Conservation (phyloP, 2,888 invertebrate species). For the Cheilosia impressa region DNA sequence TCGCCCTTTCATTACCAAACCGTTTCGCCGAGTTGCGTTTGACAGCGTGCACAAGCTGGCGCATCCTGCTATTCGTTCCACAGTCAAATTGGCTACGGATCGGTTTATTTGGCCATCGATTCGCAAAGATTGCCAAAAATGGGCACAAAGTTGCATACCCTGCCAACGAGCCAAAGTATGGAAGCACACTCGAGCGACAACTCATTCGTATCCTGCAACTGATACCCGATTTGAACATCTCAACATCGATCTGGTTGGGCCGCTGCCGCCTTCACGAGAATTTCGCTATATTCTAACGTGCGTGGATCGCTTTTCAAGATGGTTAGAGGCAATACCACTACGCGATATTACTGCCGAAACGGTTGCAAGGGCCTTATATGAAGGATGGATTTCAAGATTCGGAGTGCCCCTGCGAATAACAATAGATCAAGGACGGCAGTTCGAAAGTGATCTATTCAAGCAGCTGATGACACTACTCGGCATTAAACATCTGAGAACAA, state of each 20-base stretch:
- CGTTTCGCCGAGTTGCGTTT: slow-evolving; percentile 11
- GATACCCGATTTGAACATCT: slow-evolving; percentile 78
- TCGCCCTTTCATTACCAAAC: slow-evolving; percentile 22
- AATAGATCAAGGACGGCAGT: slow-evolving; percentile 9
- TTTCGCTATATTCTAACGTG: slow-evolving; percentile 79
- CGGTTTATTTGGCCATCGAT: too few species aligned
- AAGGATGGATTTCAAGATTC: slow-evolving; percentile 24
- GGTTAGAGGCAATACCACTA: slow-evolving; percentile 76
- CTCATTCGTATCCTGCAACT: slow-evolving; percentile 1
- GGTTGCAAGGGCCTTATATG: neutral
- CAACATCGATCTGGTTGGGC: slow-evolving; percentile 83
- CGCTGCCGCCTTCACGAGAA: slow-evolving; percentile 78
- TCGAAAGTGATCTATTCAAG: slow-evolving; percentile 8
- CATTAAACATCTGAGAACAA: slow-evolving; percentile 14
- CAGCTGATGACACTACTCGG: neutral
- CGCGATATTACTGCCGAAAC: slow-evolving; percentile 65
- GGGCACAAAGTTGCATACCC: neutral
- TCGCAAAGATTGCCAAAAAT: too few species aligned
- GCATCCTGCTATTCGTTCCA: slow-evolving; percentile 27
- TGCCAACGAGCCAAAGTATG: slow-evolving; percentile 26
- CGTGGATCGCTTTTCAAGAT: slow-evolving; percentile 71
- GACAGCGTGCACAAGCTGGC: slow-evolving; percentile 23
- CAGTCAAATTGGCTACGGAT: slow-evolving; percentile 8
- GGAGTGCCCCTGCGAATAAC: slow-evolving; percentile 11
- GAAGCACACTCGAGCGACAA: slow-evolving; percentile 12